Conservation (phyloP, 2,113 vertebrate genomes). For the Tragelaphus strepsiceros region DNA sequence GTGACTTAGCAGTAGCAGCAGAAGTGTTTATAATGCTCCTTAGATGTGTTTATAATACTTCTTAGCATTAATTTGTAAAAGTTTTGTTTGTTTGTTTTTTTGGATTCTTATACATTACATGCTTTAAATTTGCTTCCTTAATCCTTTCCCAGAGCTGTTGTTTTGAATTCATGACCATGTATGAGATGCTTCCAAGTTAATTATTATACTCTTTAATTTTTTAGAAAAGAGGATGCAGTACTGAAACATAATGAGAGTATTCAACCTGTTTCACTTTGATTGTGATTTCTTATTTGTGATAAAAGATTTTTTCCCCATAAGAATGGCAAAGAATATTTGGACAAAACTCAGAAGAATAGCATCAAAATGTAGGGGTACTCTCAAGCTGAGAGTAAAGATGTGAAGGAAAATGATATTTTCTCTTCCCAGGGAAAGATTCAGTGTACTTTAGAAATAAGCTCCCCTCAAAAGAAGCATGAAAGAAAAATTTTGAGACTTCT, state of each 20-base stretch:
- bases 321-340: neutral
- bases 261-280: constrained; percentile 4
- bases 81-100: neutral
- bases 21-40: neutral
- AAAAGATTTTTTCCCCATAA: neutral
- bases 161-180: neutral
- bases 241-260: neutral
- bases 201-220: neutral
- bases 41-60: neutral
- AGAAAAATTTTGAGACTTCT: neutral
- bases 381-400: neutral
- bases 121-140: constrained; percentile 18
- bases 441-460: neutral
- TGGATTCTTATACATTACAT: neutral
- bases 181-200: neutral
- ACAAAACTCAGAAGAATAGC: neutral
- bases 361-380: neutral
- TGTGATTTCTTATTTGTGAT: constrained; percentile 9
- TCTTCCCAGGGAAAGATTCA: neutral
- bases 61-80: neutral
- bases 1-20: too few species aligned
- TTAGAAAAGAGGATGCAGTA: neutral
- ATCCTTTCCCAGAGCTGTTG: neutral
- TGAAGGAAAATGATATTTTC: neutral
- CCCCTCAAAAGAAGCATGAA: neutral